Conservation (phyloP, 64 coral and sea anemone species). For the Orbicella faveolata region DNA sequence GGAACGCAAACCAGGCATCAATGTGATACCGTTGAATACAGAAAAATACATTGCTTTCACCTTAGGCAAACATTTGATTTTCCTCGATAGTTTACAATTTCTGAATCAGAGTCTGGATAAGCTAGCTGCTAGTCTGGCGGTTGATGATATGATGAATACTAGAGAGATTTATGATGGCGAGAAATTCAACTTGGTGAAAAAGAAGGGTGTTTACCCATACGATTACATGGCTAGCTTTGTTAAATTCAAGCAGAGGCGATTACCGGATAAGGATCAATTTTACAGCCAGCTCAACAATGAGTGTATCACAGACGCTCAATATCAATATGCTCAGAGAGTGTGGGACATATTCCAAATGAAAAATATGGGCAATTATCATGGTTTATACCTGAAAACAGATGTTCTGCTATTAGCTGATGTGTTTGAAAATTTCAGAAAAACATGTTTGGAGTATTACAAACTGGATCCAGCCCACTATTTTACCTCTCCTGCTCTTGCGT, state of each 20-base stretch:
- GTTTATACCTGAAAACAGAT: neutral
- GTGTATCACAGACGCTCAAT: neutral
- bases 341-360: neutral
- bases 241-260: too few species aligned
- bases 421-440: slow-evolving; percentile 24
- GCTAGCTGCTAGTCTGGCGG: too few species aligned
- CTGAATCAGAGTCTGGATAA: too few species aligned
- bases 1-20: too few species aligned
- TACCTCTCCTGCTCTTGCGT: neutral
- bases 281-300: neutral
- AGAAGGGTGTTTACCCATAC: too few species aligned
- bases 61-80: too few species aligned
- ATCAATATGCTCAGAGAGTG: neutral
- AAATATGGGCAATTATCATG: slow-evolving; percentile 6
- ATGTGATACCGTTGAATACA: too few species aligned
- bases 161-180: too few species aligned
- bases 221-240: too few species aligned
- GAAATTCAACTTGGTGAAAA: too few species aligned
- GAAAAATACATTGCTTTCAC: too few species aligned
- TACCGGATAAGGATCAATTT: slow-evolving; percentile 2
- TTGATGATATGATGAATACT: neutral
- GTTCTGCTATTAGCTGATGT: neutral
- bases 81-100: too few species aligned
- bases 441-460: slow-evolving; percentile 3
- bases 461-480: neutral